Base-by-base conservation (phyloP, 92 coral and sea anemone genomes). In the Zoanthus sociatus region DNA sequence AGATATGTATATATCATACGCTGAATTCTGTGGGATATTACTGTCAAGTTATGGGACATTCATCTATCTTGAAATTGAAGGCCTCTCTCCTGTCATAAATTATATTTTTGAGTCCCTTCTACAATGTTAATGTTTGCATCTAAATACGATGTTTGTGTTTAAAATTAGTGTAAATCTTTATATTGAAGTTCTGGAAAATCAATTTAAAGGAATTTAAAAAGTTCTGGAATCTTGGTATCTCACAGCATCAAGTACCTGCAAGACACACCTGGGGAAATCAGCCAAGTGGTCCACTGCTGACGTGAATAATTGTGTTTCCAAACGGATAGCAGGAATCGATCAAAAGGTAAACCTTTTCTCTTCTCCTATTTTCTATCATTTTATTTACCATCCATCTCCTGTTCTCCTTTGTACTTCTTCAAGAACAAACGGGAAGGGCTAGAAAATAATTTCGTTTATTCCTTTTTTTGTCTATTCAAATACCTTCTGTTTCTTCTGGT, bases 291-390 rank as follows among this genome's bases (percentile, higher is more conserved):
- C 92, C 26, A 87, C 87, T 48, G 94, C 98, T 10, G 90, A 96
- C 67, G 79, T 93, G 63, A 94, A 95, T 82, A 83, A 90, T 32
- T 96, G 98, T 48, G 94, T 93, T 8, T 92, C 96, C 47, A 91
- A 84, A n/a, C 87, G 91, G 87, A 94, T 95, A 86, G 78, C 94
- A 10, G 86, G 69, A 14, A 82, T 95, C 21, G 87, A 90, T 82
- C 84, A 82, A 60, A 77, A 90, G 91, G 95, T 90, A 67, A 47
- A 74, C 17, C 45, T 53, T 53, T 50, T 56, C 20, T 73, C 11
- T 13, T 46, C 18, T 69, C 30, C 17, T 69, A 14, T 69, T 26
- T 26, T 5, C 20, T n/a, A 1, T 69, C 11, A 6, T 9, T 31
- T 30, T 4, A 21, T 7, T 26, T 69, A 4, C 10, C 6, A 31